Evolutionary conservation across 23 tunicate species (phyloP), one percentile per base, ranked within the genome.

Genomic region (Halocynthia aurantium): DNA sequence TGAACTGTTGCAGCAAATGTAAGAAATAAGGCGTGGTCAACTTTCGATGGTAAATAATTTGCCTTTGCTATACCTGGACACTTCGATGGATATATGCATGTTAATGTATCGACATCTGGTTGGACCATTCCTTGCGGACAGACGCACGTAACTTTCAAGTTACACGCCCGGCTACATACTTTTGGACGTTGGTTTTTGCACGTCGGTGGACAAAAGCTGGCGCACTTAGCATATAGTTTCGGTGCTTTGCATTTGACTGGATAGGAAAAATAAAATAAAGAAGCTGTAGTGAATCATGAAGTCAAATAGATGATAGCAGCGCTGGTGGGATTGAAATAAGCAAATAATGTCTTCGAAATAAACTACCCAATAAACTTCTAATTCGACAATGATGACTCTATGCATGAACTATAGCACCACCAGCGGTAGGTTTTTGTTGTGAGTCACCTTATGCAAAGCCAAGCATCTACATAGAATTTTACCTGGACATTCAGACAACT

Each of bases 61-160:
- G 44, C 44, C 4, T 31, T 31, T 31, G 44, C 44, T 31, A 31
- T 65, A 74, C 78, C 64, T 53, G 78, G 63, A 56, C 78, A 74
- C 17, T 74, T 65, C 12, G 50, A 51, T 0, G 63, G 78, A n/a
- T 53, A 17, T 62, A 74, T 74, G 31, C 78, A 74, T 22, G 62
- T 54, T 11, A 8, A 7, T 12, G 62, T 53, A 11, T 54, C 10
- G 2, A 13, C 15, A 49, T 74, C 64, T 74, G 65, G 62, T 44
- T 74, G 62, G 10, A 74, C 62, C 78, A 74, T 53, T 74, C 78
- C 78, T 53, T 0, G 13, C 8, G 78, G 78, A 56, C 78, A 74
- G 13, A 53, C 64, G 62, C 78, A 74, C 40, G 19, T 22, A 9
- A 13, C 57, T 10, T 10, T n/a, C 4, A 31, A 1, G 51, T 44